Percentiles rank a stretch among this genome's conserved stretches.
These are phyloP conservation scores for Semotilus atromaculatus DNA, from an alignment of 2,797 vertebrate species.

Conservation along the genomic window DNA sequence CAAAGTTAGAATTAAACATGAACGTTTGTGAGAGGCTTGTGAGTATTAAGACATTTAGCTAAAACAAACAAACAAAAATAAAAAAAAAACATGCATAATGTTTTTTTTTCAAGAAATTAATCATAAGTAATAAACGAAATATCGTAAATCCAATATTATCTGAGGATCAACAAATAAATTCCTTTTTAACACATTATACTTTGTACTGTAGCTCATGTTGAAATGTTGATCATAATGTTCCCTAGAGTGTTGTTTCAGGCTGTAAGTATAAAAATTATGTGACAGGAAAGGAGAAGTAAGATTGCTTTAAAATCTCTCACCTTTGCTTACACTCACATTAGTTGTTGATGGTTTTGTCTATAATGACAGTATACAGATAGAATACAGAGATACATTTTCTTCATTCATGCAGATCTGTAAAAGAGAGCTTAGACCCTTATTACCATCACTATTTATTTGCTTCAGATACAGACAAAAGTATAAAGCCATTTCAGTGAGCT, in stretches of 20 bases:
- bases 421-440: conserved; percentile 36
- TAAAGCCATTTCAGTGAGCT: neutral
- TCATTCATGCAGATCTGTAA: conserved; percentile 26
- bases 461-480: conserved; percentile 25
- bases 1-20: conserved; percentile 25
- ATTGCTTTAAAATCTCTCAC: conserved; percentile 12
- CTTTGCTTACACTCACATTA: neutral
- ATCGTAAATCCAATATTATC: too few relatives aligned
- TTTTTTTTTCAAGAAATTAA: neutral
- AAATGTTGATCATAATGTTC: neutral
- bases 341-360: conserved; percentile 4
- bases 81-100: neutral
- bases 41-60: neutral
- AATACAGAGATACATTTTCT: conserved; percentile 38
- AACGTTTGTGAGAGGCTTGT: neutral
- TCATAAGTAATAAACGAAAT: neutral
- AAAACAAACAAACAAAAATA: too few relatives aligned
- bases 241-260: neutral
- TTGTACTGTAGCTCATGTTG: neutral
- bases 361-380: conserved; percentile 18
- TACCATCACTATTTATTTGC: conserved; percentile 40
- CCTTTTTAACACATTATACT: neutral
- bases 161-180: neutral
- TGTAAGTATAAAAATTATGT: neutral
- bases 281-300: neutral